These are phyloP conservation scores for Eilema depressum DNA, from an alignment of 2,888 invertebrate species.

Conservation along the genomic window DNA sequence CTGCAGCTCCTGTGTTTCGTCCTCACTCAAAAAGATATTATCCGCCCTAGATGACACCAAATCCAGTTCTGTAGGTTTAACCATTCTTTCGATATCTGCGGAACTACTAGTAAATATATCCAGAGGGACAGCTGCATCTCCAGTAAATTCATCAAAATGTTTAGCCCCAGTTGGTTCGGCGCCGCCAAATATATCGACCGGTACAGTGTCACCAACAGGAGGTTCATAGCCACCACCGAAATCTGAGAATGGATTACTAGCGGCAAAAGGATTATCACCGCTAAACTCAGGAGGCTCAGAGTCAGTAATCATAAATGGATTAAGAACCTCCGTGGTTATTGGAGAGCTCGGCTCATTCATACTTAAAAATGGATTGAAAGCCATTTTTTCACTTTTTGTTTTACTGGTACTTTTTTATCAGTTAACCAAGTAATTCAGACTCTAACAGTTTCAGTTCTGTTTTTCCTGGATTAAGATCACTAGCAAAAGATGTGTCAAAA, in stretches of 20 bases:
- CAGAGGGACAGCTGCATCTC: conserved; percentile 39
- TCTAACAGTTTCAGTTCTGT: conserved; percentile 93
- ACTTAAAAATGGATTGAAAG: conserved; percentile 93
- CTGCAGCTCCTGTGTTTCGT: conserved; percentile 57
- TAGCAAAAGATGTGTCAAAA: conserved; percentile 94
- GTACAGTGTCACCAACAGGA: conserved; percentile 75
- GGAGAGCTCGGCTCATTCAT: conserved; percentile 88
- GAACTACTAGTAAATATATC: conserved; percentile 62
- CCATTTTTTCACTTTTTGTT: conserved; percentile 82
- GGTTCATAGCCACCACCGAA: conserved; percentile 80
- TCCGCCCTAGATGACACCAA: conserved; percentile 69
- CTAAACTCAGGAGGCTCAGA: conserved; percentile 62
- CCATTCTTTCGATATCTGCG: conserved; percentile 56
- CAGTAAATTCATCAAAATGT: conserved; percentile 64
- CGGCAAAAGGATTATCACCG: conserved; percentile 91
- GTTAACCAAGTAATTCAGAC: conserved; percentile 88
- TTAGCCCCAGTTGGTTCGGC: conserved; percentile 72
- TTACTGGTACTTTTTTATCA: conserved; percentile 7
- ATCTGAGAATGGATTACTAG: conserved; percentile 90
- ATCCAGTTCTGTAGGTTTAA: conserved; percentile 78
- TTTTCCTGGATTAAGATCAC: conserved; percentile 91
- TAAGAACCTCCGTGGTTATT: conserved; percentile 84
- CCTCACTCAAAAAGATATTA: conserved; percentile 54
- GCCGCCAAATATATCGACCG: conserved; percentile 77
- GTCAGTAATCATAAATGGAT: conserved; percentile 90